A percentile compares a stretch with the other conserved stretches of the same genome.
Evolutionary conservation across 2,113 vertebrate species (phyloP).

Genomic region (Tylochromis polylepis): DNA sequence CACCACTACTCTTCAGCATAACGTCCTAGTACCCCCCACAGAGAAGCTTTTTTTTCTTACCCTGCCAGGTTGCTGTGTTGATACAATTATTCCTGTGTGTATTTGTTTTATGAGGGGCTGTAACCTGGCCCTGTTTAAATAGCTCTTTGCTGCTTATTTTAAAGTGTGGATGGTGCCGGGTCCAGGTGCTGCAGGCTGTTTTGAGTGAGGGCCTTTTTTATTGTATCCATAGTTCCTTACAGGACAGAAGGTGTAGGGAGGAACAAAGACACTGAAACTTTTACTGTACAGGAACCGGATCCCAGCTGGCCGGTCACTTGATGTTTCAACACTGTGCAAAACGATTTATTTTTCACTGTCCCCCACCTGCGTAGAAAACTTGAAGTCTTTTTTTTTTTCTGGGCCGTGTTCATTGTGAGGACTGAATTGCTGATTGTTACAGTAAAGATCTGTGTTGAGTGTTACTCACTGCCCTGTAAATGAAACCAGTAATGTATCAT

Average conservation of each 20-base stretch:
- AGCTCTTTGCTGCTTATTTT: constrained; percentile 63
- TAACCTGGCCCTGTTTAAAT: constrained; percentile 63
- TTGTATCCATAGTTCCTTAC: constrained; percentile 14
- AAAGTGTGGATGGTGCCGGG: constrained; percentile 55
- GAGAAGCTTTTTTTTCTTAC: constrained; percentile 2
- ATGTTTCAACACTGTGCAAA: background rate
- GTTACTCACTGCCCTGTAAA: constrained; percentile 23
- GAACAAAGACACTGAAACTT: background rate
- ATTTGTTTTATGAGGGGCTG: constrained; percentile 67
- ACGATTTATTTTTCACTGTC: background rate
- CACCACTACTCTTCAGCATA: constrained; percentile 24
- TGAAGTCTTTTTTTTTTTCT: background rate
- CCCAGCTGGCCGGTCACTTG: background rate
- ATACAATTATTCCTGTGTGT: constrained; percentile 69
- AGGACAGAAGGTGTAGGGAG: background rate
- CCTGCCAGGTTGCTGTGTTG: constrained; percentile 56
- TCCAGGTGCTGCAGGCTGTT: constrained; percentile 33
- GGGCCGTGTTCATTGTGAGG: background rate
- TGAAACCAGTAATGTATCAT: background rate
- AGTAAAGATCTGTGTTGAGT: background rate
- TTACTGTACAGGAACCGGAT: constrained; percentile 8
- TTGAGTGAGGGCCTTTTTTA: background rate
- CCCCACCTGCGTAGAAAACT: background rate
- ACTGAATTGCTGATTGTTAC: background rate
- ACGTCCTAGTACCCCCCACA: constrained; percentile 50